Conservation (phyloP, 2,888 invertebrate species). For the Dioctria rufipes region DNA sequence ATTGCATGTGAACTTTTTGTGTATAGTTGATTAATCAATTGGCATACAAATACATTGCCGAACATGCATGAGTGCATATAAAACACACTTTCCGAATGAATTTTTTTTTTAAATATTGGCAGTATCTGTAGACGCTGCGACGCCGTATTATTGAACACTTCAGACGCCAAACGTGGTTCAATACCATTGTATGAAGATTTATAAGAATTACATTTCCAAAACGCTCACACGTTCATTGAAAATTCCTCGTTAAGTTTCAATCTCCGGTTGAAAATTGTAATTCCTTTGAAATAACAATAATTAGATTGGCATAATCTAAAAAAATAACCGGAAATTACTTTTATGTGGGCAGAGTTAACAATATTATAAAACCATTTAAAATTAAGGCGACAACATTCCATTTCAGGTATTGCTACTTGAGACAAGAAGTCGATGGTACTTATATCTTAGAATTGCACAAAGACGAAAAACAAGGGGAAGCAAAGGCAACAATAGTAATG, state of each 20-base stretch:
- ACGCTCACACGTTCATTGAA: no score
- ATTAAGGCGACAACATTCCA: neutral
- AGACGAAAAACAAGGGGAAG: conserved; percentile 92
- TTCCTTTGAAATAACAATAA: neutral
- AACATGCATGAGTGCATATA: neutral
- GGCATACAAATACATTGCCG: no score
- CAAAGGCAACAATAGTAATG: conserved; percentile 93
- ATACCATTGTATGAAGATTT: no score
- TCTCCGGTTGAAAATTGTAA: conserved; percentile 29
- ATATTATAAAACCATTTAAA: neutral
- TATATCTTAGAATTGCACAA: conserved; percentile 94
- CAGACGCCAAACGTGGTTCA: no score
- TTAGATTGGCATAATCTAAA: neutral
- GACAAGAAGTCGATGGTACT: conserved; percentile 92
- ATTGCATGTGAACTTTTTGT: no score
- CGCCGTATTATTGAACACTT: no score
- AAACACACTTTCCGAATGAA: neutral
- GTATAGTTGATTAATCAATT: no score
- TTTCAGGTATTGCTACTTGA: conserved; percentile 84
- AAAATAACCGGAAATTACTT: conserved; percentile 29
- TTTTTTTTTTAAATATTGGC: neutral
- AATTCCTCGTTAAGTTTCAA: conserved; percentile 9
- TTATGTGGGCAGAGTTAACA: neutral
- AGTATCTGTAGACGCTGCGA: no score
- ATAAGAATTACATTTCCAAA: no score